A percentile compares a stretch with the other conserved stretches of the same genome.
These are phyloP conservation scores for Umimayanthus chanpuru DNA, from an alignment of 92 coral and sea anemone species.

Conservation along the genomic window DNA sequence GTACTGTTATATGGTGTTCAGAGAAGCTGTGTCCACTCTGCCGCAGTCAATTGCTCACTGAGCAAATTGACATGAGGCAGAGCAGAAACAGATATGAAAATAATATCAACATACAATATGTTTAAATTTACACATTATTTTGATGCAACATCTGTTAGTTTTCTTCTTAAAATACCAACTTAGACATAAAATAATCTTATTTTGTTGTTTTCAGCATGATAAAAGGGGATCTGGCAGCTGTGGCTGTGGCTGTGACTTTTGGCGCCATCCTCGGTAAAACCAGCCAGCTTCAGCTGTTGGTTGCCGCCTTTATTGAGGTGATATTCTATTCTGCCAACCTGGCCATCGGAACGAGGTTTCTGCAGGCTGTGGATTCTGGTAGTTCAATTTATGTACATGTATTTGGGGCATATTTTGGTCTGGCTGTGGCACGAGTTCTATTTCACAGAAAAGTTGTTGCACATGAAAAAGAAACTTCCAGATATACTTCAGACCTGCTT, in stretches of 20 bases:
- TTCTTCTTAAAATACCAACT: too few relatives aligned
- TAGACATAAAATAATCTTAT: too few relatives aligned
- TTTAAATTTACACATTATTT: too few relatives aligned
- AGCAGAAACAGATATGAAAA: too few relatives aligned
- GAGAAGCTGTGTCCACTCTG: too few relatives aligned
- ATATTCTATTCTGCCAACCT: constrained; percentile 75
- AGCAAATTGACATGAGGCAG: too few relatives aligned
- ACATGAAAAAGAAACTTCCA: constrained; percentile 88
- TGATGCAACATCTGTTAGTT: too few relatives aligned
- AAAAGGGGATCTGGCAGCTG: constrained; percentile 86
- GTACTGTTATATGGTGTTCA: too few relatives aligned
- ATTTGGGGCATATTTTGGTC: constrained; percentile 92
- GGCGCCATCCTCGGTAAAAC: constrained; percentile 95
- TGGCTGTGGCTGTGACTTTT: constrained; percentile 78
- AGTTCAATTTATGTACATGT: constrained; percentile 81
- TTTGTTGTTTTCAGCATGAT: constrained; percentile 66
- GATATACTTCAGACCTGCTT: constrained; percentile 91
- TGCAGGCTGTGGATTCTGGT: constrained; percentile 91
- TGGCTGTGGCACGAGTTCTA: constrained; percentile 73
- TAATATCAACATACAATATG: too few relatives aligned
- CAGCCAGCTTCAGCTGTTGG: constrained; percentile 81
- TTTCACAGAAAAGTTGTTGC: constrained; percentile 79
- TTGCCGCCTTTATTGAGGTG: constrained; percentile 82
- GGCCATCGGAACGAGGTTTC: constrained; percentile 69
- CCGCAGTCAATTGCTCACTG: too few relatives aligned